Evolutionary conservation across 2,888 invertebrate species (phyloP), one percentile per base, ranked within the genome.

Genomic region (Himalopsyche japonica): DNA sequence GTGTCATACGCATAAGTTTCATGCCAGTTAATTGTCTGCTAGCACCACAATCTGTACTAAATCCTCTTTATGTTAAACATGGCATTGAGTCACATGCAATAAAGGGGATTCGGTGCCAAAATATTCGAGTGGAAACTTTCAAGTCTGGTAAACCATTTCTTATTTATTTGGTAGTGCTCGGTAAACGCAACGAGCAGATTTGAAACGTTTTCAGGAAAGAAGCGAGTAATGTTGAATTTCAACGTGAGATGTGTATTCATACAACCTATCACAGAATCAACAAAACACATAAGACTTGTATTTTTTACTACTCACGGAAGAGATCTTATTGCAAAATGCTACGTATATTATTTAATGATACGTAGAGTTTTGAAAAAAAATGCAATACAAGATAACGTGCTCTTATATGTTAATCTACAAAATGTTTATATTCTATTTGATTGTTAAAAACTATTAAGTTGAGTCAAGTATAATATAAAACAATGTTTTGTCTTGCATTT

Each of bases 11-110:
- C n/a, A 57, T 57, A 24, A 57, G 57, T 20, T 57, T n/a, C 8
- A 57, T 57, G 57, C 24, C 15, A 57, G n/a, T 57, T 79, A 82
- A 82, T 82, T 82, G 57, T 78, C 64, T 79, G 79, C 43, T 48
- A 77, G 49, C 34, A 43, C 78, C 78, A 48, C 78, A 82, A 82
- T 82, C 78, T 48, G 78, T 78, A 79, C 78, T 57, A 79, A 82
- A 82, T 82, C 78, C 82, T 49, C 57, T 82, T 82, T 82, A 78
- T 79, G 64, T 82, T 57, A 78, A 47, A 82, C 82, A 82, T 48
- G 32, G 43, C 43, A 37, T 43, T 43, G 37, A 37, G 79, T 32
- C 37, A 79, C 24, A 79, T 79, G 79, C 37, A 79, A 79, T 79
- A 79, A 32, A 79, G 34, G 43, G 20, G 27, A 37, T 57, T 57